Percentiles rank a stretch among this genome's conserved stretches.
phyloP scores from a whole-genome alignment of 1,140 invertebrate genomes.

The Drosophila pachea region DNA sequence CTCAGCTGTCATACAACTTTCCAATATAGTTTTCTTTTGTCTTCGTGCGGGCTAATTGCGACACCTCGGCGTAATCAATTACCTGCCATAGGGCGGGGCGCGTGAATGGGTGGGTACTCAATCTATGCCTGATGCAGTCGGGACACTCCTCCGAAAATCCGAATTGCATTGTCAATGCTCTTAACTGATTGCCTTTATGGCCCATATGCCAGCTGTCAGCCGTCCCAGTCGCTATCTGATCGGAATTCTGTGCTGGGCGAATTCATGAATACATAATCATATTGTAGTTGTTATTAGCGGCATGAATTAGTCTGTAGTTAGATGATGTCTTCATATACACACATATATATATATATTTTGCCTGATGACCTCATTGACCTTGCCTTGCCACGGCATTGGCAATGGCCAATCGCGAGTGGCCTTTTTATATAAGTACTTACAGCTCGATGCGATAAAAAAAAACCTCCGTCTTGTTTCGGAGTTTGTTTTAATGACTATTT shows the following conservation, averaged over 20 bases:
- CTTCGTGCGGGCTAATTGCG: slow-evolving; percentile 31
- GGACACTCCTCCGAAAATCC: slow-evolving; percentile 38
- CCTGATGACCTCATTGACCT: slow-evolving; percentile 70
- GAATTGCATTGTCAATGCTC: slow-evolving; percentile 63
- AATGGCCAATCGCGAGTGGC: slow-evolving; percentile 37
- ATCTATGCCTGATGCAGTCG: slow-evolving; percentile 58
- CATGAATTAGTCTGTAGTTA: slow-evolving; percentile 38
- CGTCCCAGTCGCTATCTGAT: neutral
- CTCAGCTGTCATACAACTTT: slow-evolving; percentile 48
- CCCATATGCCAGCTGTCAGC: no score
- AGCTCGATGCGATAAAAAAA: slow-evolving; percentile 13
- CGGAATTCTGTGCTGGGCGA: neutral
- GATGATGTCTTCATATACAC: slow-evolving; percentile 26
- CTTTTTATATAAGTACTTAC: slow-evolving; percentile 33
- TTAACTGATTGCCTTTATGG: slow-evolving; percentile 38
- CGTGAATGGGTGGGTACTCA: slow-evolving; percentile 44
- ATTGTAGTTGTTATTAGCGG: slow-evolving; percentile 9
- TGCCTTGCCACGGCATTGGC: slow-evolving; percentile 52
- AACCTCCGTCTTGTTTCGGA: slow-evolving; percentile 10
- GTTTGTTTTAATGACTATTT: slow-evolving; percentile 44
- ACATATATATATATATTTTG: slow-evolving; percentile 20
- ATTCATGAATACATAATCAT: slow-evolving; percentile 32
- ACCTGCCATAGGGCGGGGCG: slow-evolving; percentile 25
- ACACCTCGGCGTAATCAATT: slow-evolving; percentile 60
- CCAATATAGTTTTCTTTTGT: slow-evolving; percentile 59